Evolutionary conservation across 2,888 invertebrate species (phyloP).

Genomic region (Dasypolia templi): DNA sequence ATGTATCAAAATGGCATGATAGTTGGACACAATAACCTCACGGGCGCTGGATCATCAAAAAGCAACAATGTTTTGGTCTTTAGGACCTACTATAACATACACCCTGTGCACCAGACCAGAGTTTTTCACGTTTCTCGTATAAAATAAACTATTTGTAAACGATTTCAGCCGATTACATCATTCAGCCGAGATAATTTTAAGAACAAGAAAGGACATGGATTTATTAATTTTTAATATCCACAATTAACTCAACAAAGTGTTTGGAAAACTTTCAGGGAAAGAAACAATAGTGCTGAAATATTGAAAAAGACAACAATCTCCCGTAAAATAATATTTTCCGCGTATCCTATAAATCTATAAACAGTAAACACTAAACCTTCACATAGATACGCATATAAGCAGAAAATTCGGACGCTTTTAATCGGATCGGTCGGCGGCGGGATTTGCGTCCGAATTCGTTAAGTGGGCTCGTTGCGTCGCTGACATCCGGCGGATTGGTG

Average conservation of each 20-base stretch:
- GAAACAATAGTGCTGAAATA: too few relatives aligned
- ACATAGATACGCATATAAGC: slow-evolving; percentile 40
- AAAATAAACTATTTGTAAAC: background rate
- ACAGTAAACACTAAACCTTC: slow-evolving; percentile 11
- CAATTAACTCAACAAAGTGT: background rate
- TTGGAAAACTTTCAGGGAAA: background rate
- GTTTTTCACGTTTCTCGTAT: background rate
- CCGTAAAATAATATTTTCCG: background rate
- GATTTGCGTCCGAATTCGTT: slow-evolving; percentile 61
- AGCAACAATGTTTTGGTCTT: background rate
- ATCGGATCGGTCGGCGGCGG: slow-evolving; percentile 54
- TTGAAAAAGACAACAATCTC: background rate
- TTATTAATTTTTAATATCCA: background rate
- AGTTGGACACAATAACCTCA: background rate
- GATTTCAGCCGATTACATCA: background rate
- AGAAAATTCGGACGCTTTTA: slow-evolving; percentile 57
- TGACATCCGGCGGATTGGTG: slow-evolving; percentile 61
- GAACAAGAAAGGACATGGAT: background rate
- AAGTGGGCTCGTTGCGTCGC: slow-evolving; percentile 62
- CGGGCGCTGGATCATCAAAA: background rate
- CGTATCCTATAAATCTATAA: slow-evolving; percentile 3
- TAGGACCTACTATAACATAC: background rate
- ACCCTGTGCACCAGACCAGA: too few relatives aligned
- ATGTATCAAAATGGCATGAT: background rate
- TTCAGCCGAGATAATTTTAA: background rate